These are phyloP conservation scores for Drosophila kambysellisi DNA, from an alignment of 2,888 invertebrate genomes.

Conservation along the genomic window DNA sequence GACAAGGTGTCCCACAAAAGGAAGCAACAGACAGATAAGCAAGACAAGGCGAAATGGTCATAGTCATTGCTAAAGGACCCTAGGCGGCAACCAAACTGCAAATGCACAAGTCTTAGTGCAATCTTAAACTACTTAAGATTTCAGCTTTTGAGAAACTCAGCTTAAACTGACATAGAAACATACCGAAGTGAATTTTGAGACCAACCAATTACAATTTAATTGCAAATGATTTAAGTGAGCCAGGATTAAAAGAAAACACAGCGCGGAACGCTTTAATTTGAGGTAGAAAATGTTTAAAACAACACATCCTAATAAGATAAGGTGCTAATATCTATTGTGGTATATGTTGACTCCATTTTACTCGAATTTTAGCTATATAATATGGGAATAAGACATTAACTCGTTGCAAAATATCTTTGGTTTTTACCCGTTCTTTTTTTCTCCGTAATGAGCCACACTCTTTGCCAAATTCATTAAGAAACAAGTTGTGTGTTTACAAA, in stretches of 20 bases:
- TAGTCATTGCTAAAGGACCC: conserved; percentile 14
- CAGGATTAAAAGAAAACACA: not conserved
- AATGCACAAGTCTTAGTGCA: not conserved
- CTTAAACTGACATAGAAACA: not conserved
- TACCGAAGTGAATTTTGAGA: not conserved
- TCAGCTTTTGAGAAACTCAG: not conserved
- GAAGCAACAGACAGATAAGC: conserved; percentile 39
- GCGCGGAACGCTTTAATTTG: not conserved
- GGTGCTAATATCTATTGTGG: not conserved
- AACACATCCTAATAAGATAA: not conserved
- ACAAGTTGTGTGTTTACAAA: no score
- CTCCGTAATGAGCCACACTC: no score
- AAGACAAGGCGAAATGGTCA: conserved; percentile 29
- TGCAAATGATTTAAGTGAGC: not conserved
- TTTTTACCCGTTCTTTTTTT: no score
- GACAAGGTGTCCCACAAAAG: conserved; percentile 25
- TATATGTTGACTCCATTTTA: not conserved
- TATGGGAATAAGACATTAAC: accelerated
- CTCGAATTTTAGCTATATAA: not conserved
- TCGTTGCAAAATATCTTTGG: no score
- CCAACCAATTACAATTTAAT: not conserved
- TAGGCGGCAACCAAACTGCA: not conserved
- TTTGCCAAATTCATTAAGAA: no score
- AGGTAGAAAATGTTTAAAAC: not conserved
- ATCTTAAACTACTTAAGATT: conserved; percentile 8